Evolutionary conservation across 2,888 invertebrate species (phyloP), one percentile per base, ranked within the genome.

Genomic region (Pyrgus malvae): DNA sequence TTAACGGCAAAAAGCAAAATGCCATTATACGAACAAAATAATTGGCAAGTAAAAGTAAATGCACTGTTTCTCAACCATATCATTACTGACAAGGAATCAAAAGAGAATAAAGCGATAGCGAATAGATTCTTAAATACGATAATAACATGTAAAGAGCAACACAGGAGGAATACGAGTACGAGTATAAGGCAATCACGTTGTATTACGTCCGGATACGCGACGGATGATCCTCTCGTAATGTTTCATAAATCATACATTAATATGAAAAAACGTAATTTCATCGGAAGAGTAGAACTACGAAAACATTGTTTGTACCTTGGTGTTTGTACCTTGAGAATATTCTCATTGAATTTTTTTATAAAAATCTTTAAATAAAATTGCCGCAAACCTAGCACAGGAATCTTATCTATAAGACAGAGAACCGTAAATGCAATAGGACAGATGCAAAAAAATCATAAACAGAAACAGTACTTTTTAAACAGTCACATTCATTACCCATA

Each of bases 181-280:
- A n/a, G n/a, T n/a, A 79, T 76, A 76, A 77, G 75, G 64, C 77
- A 79, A 82, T 83, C 78, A 80, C 68, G 75, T 78, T 77, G 78
- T 78, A 78, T 73, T 72, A 74, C 73, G 76, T 78, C 72, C 74
- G 70, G 63, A 70, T 69, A 73, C 68, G 68, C 68, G 69, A 63
- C 72, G 67, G 69, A 81, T 82, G 75, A 82, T 81, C 78, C 78
- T 80, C 72, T 68, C 74, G 71, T 61, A 64, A 76, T 76, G 74
- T 80, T 75, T 76, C 72, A 72, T 78, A 77, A 80, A 71, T 79
- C 74, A 74, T 70, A 66, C 70, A 74, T 76, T 70, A 74, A 78
- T 76, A 75, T 68, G 67, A 68, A 67, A 76, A 72, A 72, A 77
- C 72, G 66, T 70, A 65, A 74, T 76, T 71, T 70, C 65, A 61